phyloP scores from a whole-genome alignment of 2,888 invertebrate species.

The Eupithecia dodoneata region DNA sequence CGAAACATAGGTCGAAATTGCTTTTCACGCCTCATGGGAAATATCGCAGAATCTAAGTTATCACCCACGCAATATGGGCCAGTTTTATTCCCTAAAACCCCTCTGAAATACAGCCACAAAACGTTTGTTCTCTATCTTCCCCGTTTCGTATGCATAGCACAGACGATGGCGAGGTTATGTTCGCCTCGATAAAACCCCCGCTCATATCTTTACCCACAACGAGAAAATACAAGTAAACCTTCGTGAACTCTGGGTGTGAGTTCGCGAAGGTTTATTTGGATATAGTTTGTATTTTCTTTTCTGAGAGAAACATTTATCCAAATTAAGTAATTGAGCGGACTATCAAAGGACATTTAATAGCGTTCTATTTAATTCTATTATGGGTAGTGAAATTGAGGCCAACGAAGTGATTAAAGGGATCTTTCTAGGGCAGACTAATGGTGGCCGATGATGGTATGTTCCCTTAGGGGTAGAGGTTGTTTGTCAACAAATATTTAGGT shows the following conservation, averaged over 20 bases:
- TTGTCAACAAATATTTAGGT: constrained; percentile 27
- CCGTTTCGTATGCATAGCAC: constrained; percentile 18
- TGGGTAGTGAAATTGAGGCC: constrained; percentile 46
- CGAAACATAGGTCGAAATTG: constrained; percentile 17
- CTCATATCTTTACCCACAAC: constrained; percentile 5
- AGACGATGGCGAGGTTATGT: constrained; percentile 11
- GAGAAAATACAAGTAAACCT: background rate
- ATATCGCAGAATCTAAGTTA: constrained; percentile 14
- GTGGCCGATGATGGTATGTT: constrained; percentile 30
- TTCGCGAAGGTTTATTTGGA: too few relatives aligned
- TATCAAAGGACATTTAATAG: constrained; percentile 45
- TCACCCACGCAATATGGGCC: constrained; percentile 7
- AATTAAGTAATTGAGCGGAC: constrained; percentile 38
- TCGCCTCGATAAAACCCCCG: constrained; percentile 19
- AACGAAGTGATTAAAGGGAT: constrained; percentile 51
- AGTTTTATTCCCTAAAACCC: constrained; percentile 6
- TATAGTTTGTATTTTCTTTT: background rate
- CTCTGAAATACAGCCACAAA: background rate
- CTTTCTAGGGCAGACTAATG: constrained; percentile 51
- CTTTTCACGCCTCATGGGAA: constrained; percentile 28
- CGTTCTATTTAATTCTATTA: constrained; percentile 48
- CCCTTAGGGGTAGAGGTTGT: constrained; percentile 21
- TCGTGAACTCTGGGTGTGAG: background rate
- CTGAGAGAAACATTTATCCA: constrained; percentile 3
- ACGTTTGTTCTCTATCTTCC: background rate